phyloP scores from a whole-genome alignment of 2,797 vertebrate genomes.

The Chelonia mydas region DNA sequence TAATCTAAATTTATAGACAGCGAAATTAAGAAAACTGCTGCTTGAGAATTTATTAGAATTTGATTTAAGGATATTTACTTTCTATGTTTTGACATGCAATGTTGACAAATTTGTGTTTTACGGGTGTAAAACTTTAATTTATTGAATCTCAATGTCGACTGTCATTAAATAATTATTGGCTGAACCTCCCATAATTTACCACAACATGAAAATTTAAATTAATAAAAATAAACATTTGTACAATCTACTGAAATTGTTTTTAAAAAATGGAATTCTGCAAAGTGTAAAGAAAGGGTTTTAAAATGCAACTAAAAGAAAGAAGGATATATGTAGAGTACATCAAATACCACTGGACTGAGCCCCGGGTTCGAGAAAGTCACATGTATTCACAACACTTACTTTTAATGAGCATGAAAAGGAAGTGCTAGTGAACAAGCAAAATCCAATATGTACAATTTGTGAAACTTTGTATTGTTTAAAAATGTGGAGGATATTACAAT shows the following conservation, averaged over 20 bases:
- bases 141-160: not conserved
- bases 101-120: not conserved
- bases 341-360: not conserved
- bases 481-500: not conserved
- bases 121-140: not conserved
- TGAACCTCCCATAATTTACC: not conserved
- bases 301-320: not conserved
- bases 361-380: not conserved
- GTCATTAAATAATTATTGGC: not conserved
- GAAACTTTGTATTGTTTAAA: constrained; percentile 15
- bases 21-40: not conserved
- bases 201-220: not conserved
- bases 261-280: not conserved
- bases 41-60: not conserved
- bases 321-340: not conserved
- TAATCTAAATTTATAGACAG: not conserved
- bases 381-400: constrained; percentile 11
- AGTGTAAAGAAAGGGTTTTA: not conserved
- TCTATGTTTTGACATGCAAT: not conserved
- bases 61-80: not conserved
- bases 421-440: not conserved
- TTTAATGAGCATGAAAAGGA: constrained; percentile 46
- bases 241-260: not conserved
- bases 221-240: not conserved
- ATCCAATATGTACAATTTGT: not conserved